A percentile compares a stretch with the other conserved stretches of the same genome.
Conservation (phyloP, 2,113 vertebrate genomes). For the Lota lota region DNA sequence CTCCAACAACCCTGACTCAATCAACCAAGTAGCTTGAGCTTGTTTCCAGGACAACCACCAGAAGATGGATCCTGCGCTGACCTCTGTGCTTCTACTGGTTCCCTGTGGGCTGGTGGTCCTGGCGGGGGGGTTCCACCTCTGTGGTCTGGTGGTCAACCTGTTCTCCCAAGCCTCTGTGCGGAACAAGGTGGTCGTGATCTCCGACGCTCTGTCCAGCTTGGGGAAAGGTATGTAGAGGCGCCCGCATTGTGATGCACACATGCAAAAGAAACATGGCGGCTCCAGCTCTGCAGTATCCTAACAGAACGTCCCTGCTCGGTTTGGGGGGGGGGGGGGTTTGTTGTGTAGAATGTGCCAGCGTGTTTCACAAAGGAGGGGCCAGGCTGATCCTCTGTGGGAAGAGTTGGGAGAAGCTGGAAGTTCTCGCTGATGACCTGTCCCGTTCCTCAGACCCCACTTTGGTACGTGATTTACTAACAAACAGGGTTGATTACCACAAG, state of each 20-base stretch:
- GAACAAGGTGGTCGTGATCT: slow-evolving; percentile 92
- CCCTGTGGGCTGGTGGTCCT: slow-evolving; percentile 79
- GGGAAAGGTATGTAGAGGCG: slow-evolving; percentile 79
- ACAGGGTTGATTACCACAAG: no score
- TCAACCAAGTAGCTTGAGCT: neutral
- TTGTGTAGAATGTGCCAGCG: slow-evolving; percentile 84
- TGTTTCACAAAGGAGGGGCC: slow-evolving; percentile 86
- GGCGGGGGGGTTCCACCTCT: slow-evolving; percentile 85
- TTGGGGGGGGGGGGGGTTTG: no score
- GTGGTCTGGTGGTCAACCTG: slow-evolving; percentile 72
- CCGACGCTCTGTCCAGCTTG: slow-evolving; percentile 83
- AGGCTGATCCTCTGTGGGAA: slow-evolving; percentile 89
- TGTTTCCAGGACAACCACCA: slow-evolving; percentile 24
- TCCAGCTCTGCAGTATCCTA: no score
- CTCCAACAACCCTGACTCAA: no score
- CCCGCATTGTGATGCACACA: neutral
- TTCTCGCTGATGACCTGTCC: slow-evolving; percentile 77
- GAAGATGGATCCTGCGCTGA: slow-evolving; percentile 73
- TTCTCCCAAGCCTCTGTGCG: slow-evolving; percentile 84
- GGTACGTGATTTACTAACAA: slow-evolving; percentile 61
- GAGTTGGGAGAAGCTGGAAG: slow-evolving; percentile 85
- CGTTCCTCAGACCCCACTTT: slow-evolving; percentile 80
- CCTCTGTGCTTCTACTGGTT: slow-evolving; percentile 71
- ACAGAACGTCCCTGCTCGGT: neutral
- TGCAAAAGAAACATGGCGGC: no score